Conservation (phyloP, 2,797 vertebrate genomes). For the Mormyrops attenuatus region DNA sequence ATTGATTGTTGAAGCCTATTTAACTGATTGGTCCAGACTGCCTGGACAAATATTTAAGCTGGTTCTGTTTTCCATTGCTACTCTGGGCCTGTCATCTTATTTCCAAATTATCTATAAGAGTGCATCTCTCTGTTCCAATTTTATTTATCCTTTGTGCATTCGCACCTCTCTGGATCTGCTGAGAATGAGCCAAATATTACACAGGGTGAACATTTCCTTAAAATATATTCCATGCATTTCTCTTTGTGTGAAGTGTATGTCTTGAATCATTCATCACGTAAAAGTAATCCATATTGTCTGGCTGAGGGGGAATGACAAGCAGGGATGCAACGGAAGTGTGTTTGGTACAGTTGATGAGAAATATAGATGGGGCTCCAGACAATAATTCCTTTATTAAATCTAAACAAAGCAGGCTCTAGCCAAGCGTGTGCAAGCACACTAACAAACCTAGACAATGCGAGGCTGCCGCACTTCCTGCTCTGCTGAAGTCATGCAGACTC, state of each 20-base stretch:
- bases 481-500: background rate
- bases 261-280: background rate
- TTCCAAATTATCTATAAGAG: background rate
- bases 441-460: slow-evolving; percentile 3
- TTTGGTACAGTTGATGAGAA: background rate
- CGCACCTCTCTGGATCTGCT: background rate
- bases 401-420: background rate
- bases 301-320: background rate
- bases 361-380: background rate
- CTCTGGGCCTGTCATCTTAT: background rate
- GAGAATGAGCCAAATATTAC: background rate
- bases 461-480: background rate
- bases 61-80: background rate
- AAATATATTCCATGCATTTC: background rate
- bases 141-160: slow-evolving; percentile 3
- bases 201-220: background rate
- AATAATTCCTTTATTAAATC: background rate
- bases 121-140: background rate
- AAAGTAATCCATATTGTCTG: slow-evolving; percentile 3
- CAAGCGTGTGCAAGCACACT: background rate
- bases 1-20: background rate
- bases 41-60: background rate
- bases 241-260: background rate
- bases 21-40: background rate
- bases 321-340: background rate